Evolutionary conservation across 2,113 vertebrate species (phyloP).

Genomic region (Elephas maximus): DNA sequence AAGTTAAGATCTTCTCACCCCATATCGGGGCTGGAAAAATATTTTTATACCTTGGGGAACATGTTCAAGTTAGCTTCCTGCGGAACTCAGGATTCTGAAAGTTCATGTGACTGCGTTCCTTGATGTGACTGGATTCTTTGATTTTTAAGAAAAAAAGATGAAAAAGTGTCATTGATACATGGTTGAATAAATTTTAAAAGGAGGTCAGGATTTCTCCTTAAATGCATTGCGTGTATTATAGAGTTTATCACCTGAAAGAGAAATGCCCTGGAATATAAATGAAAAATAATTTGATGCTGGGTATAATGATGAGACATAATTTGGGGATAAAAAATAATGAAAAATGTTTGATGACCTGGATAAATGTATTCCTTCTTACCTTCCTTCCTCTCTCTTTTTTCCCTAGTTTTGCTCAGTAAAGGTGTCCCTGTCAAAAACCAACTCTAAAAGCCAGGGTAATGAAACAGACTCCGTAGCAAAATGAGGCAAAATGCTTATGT

Average conservation of each 20-base stretch:
- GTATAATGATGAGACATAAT: conserved; percentile 25
- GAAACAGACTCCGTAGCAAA: background rate
- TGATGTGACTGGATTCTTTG: background rate
- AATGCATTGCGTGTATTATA: background rate
- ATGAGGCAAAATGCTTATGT: background rate
- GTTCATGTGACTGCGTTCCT: background rate
- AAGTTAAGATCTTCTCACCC: background rate
- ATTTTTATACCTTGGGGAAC: conserved; percentile 25
- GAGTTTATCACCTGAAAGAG: background rate
- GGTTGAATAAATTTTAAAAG: conserved; percentile 17
- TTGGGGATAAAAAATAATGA: conserved; percentile 24
- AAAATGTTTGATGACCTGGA: background rate
- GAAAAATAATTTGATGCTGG: conserved; percentile 18
- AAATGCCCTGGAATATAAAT: background rate
- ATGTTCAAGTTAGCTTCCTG: conserved; percentile 34
- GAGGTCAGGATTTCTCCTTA: background rate
- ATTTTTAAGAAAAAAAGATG: conserved; percentile 39
- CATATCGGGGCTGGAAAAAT: background rate
- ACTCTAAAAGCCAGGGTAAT: background rate
- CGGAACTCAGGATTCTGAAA: conserved; percentile 52
- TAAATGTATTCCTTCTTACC: background rate
- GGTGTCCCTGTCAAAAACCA: background rate
- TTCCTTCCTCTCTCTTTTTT: background rate
- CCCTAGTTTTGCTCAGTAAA: background rate
- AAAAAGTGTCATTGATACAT: background rate